Evolutionary conservation across 2,888 invertebrate species (phyloP), one percentile per base, ranked within the genome.

Genomic region (Oscheius sp.): DNA sequence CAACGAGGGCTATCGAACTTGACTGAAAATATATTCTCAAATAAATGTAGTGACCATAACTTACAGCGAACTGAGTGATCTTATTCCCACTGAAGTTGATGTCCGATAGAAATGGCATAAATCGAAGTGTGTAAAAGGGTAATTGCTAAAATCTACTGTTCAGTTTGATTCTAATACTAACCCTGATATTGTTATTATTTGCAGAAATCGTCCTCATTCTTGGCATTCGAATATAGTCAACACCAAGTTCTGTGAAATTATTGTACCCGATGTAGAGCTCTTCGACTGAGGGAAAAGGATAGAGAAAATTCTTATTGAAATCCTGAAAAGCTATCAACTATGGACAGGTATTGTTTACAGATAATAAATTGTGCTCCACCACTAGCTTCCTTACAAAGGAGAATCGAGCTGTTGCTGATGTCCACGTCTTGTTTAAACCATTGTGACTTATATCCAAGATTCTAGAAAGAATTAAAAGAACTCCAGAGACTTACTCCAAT

Each of bases 61-160:
- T 63, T 52, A 77, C 79, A 58, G 77, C 76, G 29, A 79, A 66
- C 53, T 72, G 29, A 1, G 72, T 61, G 52, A 79, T 59, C 25
- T 64, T 46, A 52, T 79, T 79, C 0, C 69, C 71, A 23, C 71
- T 77, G 52, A 79, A 53, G 45, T 79, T 74, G 25, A 79, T 53
- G 6, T 71, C 58, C 43, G 66, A 43, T 23, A 79, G 69, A 3
- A 45, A 66, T 3, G 77, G 79, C 77, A 79, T 76, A 45, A 76
- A 79, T 1, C 79, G 76, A 21, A 79, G 74, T 18, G 75, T 74
- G 61, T 79, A 74, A 23, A 76, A 73, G 5, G 75, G 75, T 45
- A 79, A 70, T 27, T 23, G 63, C 79, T 79, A 23, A 18, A 70
- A 46, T 2, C n/a, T 27, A 27, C 23, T 46, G 9, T 12, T 16